phyloP scores from a whole-genome alignment of 2,113 vertebrate species.

The Limanda limanda region DNA sequence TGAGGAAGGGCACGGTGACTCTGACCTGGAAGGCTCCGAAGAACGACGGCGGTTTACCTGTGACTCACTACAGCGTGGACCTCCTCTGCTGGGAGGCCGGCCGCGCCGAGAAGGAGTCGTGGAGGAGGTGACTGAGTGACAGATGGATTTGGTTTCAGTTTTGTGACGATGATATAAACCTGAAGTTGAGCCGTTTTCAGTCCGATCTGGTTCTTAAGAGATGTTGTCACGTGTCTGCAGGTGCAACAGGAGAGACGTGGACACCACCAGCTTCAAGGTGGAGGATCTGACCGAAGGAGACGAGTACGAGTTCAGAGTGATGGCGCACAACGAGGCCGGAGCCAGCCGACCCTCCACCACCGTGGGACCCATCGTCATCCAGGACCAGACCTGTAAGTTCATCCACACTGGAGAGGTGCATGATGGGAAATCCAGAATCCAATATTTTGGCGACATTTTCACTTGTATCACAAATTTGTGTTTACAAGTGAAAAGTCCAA shows the following conservation, averaged over 20 bases:
- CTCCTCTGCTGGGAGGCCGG: slow-evolving; percentile 93
- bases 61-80: slow-evolving; percentile 98
- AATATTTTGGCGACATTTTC: not conserved
- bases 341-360: slow-evolving; percentile 93
- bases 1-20: slow-evolving; percentile 90
- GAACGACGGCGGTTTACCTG: slow-evolving; percentile 95
- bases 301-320: slow-evolving; percentile 96
- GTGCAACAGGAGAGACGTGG: slow-evolving; percentile 94
- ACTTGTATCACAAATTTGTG: not conserved
- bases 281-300: slow-evolving; percentile 94
- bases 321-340: slow-evolving; percentile 93
- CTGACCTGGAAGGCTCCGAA: slow-evolving; percentile 95
- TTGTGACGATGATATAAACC: not conserved
- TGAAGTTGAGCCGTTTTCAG: not conserved
- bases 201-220: not conserved
- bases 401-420: not conserved
- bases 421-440: not conserved
- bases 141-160: not conserved
- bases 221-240: slow-evolving; percentile 46
- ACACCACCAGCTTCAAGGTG: slow-evolving; percentile 91
- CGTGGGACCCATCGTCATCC: slow-evolving; percentile 90
- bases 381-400: slow-evolving; percentile 93
- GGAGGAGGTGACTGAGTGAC: slow-evolving; percentile 82
- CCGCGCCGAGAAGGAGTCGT: slow-evolving; percentile 90
- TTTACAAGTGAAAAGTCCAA: not conserved